Base-by-base conservation (phyloP, 2,888 invertebrate genomes). In the Reticulitermes lucifugus region DNA sequence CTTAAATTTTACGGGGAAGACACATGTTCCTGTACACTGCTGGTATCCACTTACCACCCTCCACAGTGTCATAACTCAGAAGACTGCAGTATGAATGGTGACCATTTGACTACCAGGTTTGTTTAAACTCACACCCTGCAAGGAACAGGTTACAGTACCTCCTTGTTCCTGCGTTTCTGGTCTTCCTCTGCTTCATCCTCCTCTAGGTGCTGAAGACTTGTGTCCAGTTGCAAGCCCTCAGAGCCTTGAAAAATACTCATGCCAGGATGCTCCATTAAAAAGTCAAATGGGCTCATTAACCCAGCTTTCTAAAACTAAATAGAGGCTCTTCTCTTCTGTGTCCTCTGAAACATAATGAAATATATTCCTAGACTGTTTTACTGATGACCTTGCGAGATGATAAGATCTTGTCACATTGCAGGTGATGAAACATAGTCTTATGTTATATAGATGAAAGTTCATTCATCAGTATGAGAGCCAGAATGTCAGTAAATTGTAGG, bases 181-280 rank as follows among this genome's bases (percentile, higher is more conserved):
- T 96, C 95, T 90, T 95, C 94, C 2, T 94, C 88, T 87, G 94
- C 94, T 88, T 95, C 95, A 21, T 77, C 77, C 88, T 94, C 94
- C 88, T 95, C 94, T 87, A 94, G 94, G 84, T 94, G 92, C 83
- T 93, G 92, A 86, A 93, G 92, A 79, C 93, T 91, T 88, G 93
- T 94, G 89, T 95, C 94, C 88, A 95, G 91, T 88, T 94, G 93
- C 87, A 95, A 93, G 88, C 93, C 93, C 55, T 93, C 93, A 55
- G 93, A 93, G 86, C 94, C 94, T 91, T 95, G 94, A 89, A 95
- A 95, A 88, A 95, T 92, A 91, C 95, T 95, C 91, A 94, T 92
- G 80, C 94, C 95, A n/a, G 77, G 43, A 22, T n/a, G 1, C 21
- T 75, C 75, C 75, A 75, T 43, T 12, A 29, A 7, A n/a, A 60